Base-by-base conservation (phyloP, 2,888 invertebrate genomes). In the Prosopocoilus inquinatus region DNA sequence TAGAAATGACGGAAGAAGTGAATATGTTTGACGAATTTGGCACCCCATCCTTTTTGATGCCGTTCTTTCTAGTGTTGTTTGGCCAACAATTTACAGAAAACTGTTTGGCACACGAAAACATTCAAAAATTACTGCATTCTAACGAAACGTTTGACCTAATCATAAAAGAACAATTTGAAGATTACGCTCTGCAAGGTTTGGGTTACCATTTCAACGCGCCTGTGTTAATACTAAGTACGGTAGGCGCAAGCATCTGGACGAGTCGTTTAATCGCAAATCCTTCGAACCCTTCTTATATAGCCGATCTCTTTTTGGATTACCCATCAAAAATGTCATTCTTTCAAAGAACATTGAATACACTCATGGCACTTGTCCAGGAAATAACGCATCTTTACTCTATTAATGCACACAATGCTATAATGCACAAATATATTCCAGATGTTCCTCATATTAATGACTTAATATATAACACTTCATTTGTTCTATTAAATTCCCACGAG, bases 281-380 rank as follows among this genome's bases (percentile, higher is more conserved):
- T 1, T 70, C 70, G 1, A 77, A 79, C 0, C 78, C 77, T 67
- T 78, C 82, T 0, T 78, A 78, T 68, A 77, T 80, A 35, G 80
- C 81, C 0, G 77, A 78, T 45, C 73, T 74, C 2, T 78, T 78
- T 53, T 57, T 77, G 50, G 70, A 74, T 3, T 78, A 69, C 53
- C 66, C 71, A 39, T 39, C 41, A n/a, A 38, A 7, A 38, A 81
- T 81, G 71, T 79, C 72, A 28, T 84, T 87, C 59, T 71, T 71
- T 67, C 78, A 81, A 62, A 71, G 87, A 59, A 43, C 83, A 0
- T 68, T 76, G 20, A 86, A 84, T 65, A 72, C 79, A 0, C 75
- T 76, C 1, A 65, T 68, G 2, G 70, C 73, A 0, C 49, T 77
- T 2, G 72, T 72, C 36, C 73, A 64, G 43, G 45, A 43, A 20